These are phyloP conservation scores for Brachyalestes nurse DNA, from an alignment of 2,797 vertebrate genomes.

Conservation along the genomic window DNA sequence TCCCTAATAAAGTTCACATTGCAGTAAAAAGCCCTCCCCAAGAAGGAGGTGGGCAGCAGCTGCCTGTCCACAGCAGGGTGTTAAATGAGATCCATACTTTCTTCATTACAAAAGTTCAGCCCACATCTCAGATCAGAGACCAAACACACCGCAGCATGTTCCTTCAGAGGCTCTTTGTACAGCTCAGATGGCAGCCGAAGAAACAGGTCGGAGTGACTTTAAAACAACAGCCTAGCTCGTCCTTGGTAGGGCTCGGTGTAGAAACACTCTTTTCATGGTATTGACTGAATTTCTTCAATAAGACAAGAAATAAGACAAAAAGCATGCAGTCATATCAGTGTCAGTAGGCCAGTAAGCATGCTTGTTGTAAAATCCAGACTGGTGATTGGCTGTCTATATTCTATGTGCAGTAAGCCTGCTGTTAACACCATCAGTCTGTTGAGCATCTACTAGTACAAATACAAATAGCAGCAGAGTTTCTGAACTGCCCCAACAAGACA, in stretches of 20 bases:
- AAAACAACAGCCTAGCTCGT: background rate
- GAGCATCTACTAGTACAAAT: too few relatives aligned
- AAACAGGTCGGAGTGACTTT: constrained; percentile 19
- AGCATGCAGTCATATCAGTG: too few relatives aligned
- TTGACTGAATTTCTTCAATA: background rate
- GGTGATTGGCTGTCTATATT: too few relatives aligned
- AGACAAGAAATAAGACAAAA: too few relatives aligned
- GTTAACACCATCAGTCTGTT: too few relatives aligned
- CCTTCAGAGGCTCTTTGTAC: background rate
- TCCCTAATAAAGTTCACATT: constrained; percentile 58
- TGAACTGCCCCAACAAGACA: background rate
- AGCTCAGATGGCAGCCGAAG: constrained; percentile 26
- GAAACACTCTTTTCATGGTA: background rate
- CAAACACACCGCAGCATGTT: background rate
- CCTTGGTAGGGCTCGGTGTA: background rate
- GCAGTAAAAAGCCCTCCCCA: constrained; percentile 42
- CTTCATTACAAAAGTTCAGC: constrained; percentile 2
- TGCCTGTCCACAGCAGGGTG: constrained; percentile 16
- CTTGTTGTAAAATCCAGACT: too few relatives aligned
- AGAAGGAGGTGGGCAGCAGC: constrained; percentile 38
- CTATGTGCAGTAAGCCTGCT: too few relatives aligned
- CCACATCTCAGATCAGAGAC: constrained; percentile 30
- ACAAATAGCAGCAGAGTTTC: background rate
- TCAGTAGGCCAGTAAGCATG: too few relatives aligned
- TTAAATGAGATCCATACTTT: constrained; percentile 41